These are phyloP conservation scores for Muntiacus muntjak DNA, from an alignment of 2,113 vertebrate genomes.

Conservation along the genomic window DNA sequence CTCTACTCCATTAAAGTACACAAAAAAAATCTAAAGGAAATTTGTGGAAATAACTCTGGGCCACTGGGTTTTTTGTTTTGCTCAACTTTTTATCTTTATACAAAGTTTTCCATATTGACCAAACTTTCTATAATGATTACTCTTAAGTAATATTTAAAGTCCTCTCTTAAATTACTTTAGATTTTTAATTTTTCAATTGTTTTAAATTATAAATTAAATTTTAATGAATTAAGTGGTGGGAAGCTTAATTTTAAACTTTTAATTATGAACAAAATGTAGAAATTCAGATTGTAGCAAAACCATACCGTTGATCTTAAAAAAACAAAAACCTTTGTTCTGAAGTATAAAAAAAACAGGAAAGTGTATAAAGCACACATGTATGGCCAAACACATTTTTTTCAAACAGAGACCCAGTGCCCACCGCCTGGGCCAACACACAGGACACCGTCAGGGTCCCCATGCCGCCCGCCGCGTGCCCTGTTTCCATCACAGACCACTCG, in stretches of 20 bases:
- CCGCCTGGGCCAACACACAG: background rate
- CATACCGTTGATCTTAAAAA: background rate
- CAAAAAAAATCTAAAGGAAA: background rate
- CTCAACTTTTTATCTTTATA: background rate
- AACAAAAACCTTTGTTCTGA: background rate
- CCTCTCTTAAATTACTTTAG: background rate
- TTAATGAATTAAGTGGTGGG: background rate
- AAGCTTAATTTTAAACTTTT: background rate
- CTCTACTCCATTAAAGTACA: background rate
- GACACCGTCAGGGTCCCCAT: too few relatives aligned
- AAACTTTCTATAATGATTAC: background rate
- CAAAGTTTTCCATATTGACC: background rate
- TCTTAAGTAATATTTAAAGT: background rate
- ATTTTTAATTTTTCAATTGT: background rate
- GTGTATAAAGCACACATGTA: background rate
- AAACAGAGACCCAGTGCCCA: background rate
- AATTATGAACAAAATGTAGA: background rate
- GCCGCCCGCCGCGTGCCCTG: fast-evolving
- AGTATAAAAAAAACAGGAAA: background rate
- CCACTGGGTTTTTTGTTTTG: background rate
- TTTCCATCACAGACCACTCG: background rate
- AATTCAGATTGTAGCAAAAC: background rate
- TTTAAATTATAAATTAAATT: constrained; percentile 24
- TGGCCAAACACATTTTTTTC: background rate
- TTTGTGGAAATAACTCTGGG: background rate